Evolutionary conservation across 1,140 invertebrate species (phyloP).

Genomic region (Leptinotarsa undecemlineata): DNA sequence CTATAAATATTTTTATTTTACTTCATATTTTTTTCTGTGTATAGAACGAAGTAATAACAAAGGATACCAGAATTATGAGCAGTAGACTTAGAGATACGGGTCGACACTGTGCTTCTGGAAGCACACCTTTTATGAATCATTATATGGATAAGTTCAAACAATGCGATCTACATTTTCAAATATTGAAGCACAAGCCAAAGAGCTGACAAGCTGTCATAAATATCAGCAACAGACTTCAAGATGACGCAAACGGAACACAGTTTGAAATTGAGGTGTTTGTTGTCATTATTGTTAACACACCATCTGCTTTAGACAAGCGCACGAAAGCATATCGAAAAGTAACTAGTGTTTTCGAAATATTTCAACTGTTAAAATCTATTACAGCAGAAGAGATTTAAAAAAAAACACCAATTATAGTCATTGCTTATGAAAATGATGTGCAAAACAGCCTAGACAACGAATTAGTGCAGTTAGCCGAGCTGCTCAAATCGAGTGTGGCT

Average conservation of each 20-base stretch:
- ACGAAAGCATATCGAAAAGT: conserved; percentile 31
- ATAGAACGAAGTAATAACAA: too few relatives aligned
- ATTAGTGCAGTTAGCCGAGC: conserved; percentile 37
- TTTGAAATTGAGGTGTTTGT: too few relatives aligned
- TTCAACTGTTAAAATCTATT: conserved; percentile 42
- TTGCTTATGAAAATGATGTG: conserved; percentile 44
- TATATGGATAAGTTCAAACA: conserved; percentile 35
- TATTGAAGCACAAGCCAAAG: conserved; percentile 35
- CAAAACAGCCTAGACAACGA: conserved; percentile 38
- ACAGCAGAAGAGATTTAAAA: conserved; percentile 42
- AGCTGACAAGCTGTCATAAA: conserved; percentile 29
- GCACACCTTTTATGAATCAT: conserved; percentile 34
- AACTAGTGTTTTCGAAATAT: conserved; percentile 35
- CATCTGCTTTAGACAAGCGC: neutral
- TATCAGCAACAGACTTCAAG: conserved; percentile 28
- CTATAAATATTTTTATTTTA: too few relatives aligned
- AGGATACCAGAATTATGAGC: too few relatives aligned
- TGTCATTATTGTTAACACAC: too few relatives aligned
- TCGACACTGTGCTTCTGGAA: conserved; percentile 18
- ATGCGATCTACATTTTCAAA: conserved; percentile 36
- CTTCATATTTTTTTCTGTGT: too few relatives aligned
- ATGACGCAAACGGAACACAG: too few relatives aligned
- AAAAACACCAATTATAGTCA: conserved; percentile 40
- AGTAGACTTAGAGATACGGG: conserved; percentile 22
- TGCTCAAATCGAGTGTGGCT: conserved; percentile 44